These are phyloP conservation scores for Pluvianellus socialis DNA, from an alignment of 2,113 vertebrate species.

Conservation along the genomic window DNA sequence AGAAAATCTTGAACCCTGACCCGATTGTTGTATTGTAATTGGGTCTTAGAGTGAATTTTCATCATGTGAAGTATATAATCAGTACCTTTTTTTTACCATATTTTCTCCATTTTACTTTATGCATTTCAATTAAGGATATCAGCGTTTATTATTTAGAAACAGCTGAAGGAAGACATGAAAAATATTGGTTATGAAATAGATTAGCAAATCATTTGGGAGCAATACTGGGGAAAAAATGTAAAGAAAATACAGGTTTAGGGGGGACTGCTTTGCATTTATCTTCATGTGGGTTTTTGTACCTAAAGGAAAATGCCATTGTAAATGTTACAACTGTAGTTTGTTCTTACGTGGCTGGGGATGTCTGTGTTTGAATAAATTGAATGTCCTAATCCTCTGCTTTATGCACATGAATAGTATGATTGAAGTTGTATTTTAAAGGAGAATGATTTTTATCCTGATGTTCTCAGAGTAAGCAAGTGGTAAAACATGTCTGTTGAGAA, in stretches of 20 bases:
- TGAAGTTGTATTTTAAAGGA: background rate
- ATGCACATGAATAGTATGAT: background rate
- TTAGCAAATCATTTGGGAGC: background rate
- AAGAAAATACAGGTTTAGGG: background rate
- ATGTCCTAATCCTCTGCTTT: background rate
- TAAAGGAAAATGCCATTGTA: background rate
- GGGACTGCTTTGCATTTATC: background rate
- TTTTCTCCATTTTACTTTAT: background rate
- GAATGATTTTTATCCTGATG: background rate
- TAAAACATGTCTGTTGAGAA: background rate
- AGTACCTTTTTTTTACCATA: background rate
- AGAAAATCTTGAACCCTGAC: constrained; percentile 68
- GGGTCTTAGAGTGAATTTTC: constrained; percentile 20
- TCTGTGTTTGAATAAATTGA: background rate
- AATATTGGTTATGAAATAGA: background rate
- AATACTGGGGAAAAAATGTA: background rate
- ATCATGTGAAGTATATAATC: background rate
- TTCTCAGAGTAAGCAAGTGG: background rate
- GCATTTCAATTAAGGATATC: background rate
- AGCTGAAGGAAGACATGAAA: background rate
- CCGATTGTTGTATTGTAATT: constrained; percentile 30
- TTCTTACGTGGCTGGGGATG: background rate
- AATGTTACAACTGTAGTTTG: background rate
- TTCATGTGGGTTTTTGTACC: background rate
- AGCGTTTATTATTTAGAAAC: background rate